phyloP scores from a whole-genome alignment of 2,888 invertebrate species.

The Drosophila planitibia region DNA sequence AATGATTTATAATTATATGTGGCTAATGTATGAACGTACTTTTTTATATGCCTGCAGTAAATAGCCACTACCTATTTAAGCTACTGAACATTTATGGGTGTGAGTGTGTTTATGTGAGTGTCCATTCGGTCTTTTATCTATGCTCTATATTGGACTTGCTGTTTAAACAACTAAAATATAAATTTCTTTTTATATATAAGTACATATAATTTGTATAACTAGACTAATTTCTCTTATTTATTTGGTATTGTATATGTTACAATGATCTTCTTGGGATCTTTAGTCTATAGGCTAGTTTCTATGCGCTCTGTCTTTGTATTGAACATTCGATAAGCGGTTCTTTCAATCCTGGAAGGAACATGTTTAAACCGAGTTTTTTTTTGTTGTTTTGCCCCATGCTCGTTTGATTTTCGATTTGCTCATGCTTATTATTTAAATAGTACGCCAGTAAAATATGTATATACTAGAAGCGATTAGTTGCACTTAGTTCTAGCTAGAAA shows the following conservation, averaged over 20 bases:
- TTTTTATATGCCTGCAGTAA: slow-evolving; percentile 2
- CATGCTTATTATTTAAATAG: slow-evolving; percentile 18
- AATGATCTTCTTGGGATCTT: slow-evolving; percentile 70
- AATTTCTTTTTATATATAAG: slow-evolving; percentile 29
- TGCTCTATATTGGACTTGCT: slow-evolving; percentile 56
- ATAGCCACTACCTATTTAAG: slow-evolving; percentile 18
- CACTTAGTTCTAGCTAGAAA: slow-evolving; percentile 66
- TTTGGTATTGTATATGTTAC: slow-evolving; percentile 76
- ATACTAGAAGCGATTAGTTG: slow-evolving; percentile 36
- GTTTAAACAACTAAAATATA: slow-evolving; percentile 45
- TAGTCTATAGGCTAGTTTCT: slow-evolving; percentile 71
- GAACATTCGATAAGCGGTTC: slow-evolving; percentile 28
- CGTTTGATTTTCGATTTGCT: slow-evolving; percentile 51
- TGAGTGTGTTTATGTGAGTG: slow-evolving; percentile 7
- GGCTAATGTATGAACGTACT: slow-evolving; percentile 6
- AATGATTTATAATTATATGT: slow-evolving; percentile 44
- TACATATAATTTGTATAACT: slow-evolving; percentile 68
- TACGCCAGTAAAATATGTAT: slow-evolving; percentile 3
- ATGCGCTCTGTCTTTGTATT: slow-evolving; percentile 40
- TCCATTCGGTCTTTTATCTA: slow-evolving; percentile 20
- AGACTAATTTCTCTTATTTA: slow-evolving; percentile 62
- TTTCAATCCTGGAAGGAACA: slow-evolving; percentile 53
- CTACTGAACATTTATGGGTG: slow-evolving; percentile 44
- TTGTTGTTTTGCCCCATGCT: slow-evolving; percentile 43
- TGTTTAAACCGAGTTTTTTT: slow-evolving; percentile 14